A percentile compares a stretch with the other conserved stretches of the same genome.
phyloP scores from a whole-genome alignment of 2,888 invertebrate genomes.

The Bembecia ichneumoniformis region DNA sequence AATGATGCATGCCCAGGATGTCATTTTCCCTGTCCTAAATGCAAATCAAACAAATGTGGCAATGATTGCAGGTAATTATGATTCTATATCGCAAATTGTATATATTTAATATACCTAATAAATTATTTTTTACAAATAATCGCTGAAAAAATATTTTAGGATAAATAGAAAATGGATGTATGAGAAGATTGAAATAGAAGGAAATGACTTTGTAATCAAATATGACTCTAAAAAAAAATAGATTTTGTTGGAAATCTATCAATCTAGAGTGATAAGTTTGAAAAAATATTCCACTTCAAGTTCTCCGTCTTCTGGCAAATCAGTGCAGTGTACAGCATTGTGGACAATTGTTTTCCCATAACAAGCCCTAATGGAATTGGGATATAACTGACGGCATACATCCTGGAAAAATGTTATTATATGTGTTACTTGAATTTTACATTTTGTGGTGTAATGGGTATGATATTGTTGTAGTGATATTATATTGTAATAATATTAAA shows the following conservation, averaged over 20 bases:
- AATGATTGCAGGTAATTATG: conserved; percentile 78
- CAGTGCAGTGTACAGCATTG: conserved; percentile 94
- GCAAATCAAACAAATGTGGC: conserved; percentile 83
- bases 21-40: conserved; percentile 84
- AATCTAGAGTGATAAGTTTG: conserved; percentile 70
- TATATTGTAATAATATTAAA: neutral
- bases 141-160: conserved; percentile 53
- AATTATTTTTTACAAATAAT: neutral
- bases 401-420: conserved; percentile 28
- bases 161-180: conserved; percentile 83
- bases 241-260: conserved; percentile 8
- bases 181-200: conserved; percentile 84
- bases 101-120: too few species aligned
- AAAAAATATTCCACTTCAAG: conserved; percentile 86
- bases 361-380: conserved; percentile 84
- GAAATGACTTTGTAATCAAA: conserved; percentile 77
- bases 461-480: too few species aligned
- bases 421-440: neutral
- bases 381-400: conserved; percentile 77
- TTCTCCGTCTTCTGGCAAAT: conserved; percentile 87
- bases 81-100: neutral
- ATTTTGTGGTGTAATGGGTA: conserved; percentile 31
- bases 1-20: conserved; percentile 85
- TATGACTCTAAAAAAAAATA: conserved; percentile 64
- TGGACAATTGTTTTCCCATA: conserved; percentile 85